phyloP scores from a whole-genome alignment of 1,140 invertebrate species.

The Philotrypesis tridentata region DNA sequence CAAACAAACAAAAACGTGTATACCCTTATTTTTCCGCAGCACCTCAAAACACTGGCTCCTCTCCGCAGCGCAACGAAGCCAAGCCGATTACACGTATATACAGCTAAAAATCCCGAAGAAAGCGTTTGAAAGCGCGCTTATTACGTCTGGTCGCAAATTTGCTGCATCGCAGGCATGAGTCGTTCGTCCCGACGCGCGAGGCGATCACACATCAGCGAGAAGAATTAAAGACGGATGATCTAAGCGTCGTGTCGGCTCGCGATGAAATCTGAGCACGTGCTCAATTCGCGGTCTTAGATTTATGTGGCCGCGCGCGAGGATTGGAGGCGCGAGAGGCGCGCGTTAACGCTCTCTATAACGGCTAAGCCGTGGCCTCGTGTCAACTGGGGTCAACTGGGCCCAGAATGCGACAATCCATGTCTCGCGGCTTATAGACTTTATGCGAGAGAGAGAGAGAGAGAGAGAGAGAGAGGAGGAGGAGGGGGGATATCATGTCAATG shows the following conservation, averaged over 20 bases:
- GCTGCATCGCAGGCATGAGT: no score
- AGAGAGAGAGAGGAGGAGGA: no score
- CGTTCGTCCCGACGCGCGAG: no score
- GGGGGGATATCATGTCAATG: no score
- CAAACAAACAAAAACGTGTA: no score
- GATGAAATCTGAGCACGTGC: slow-evolving; percentile 74
- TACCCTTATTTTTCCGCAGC: no score
- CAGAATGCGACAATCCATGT: slow-evolving; percentile 73
- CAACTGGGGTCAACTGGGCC: slow-evolving; percentile 73
- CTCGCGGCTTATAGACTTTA: slow-evolving; percentile 5
- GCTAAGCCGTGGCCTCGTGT: slow-evolving; percentile 71
- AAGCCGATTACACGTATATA: no score
- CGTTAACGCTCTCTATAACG: slow-evolving; percentile 67
- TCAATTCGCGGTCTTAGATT: slow-evolving; percentile 71
- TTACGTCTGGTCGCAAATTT: no score
- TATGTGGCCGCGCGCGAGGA: slow-evolving; percentile 59
- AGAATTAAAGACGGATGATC: slow-evolving; percentile 66
- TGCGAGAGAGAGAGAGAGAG: slow-evolving; percentile 30
- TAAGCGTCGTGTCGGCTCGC: slow-evolving; percentile 61
- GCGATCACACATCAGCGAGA: slow-evolving; percentile 23
- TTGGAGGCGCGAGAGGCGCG: background rate
- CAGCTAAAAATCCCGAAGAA: no score
- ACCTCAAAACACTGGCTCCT: no score
- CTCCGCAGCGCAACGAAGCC: no score
- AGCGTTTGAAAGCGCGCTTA: no score